phyloP scores from a whole-genome alignment of 2,113 vertebrate genomes.

The Xenopus tropicalis region DNA sequence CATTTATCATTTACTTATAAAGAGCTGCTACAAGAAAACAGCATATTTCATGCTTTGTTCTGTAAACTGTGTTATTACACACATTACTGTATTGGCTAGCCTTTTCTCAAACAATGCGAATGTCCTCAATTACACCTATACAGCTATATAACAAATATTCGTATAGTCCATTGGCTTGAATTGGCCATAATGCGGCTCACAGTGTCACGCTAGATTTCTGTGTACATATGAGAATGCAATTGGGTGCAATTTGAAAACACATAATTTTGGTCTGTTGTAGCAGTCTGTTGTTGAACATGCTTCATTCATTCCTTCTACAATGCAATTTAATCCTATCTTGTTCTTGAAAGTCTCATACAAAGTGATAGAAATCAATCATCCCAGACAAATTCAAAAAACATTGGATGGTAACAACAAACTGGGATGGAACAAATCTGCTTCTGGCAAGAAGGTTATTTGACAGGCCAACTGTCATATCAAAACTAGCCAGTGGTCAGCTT shows the following conservation, averaged over 20 bases:
- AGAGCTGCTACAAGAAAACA: too few relatives aligned
- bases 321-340: constrained; percentile 28
- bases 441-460: constrained; percentile 13
- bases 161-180: too few relatives aligned
- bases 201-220: background rate
- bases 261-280: background rate
- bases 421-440: constrained; percentile 5
- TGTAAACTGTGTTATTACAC: too few relatives aligned
- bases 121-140: too few relatives aligned
- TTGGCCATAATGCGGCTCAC: too few relatives aligned
- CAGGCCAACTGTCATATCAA: background rate
- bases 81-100: too few relatives aligned
- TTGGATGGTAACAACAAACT: constrained; percentile 26
- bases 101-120: too few relatives aligned
- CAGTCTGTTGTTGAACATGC: background rate
- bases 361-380: constrained; percentile 34
- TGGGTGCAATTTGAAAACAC: constrained; percentile 7
- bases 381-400: constrained; percentile 38
- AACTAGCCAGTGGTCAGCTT: constrained; percentile 19
- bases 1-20: too few relatives aligned
- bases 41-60: too few relatives aligned
- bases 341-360: constrained; percentile 11
- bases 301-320: background rate
- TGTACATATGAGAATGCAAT: background rate
- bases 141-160: too few relatives aligned